Base-by-base conservation (phyloP, 2,113 vertebrate genomes). In the Orcinus orca region DNA sequence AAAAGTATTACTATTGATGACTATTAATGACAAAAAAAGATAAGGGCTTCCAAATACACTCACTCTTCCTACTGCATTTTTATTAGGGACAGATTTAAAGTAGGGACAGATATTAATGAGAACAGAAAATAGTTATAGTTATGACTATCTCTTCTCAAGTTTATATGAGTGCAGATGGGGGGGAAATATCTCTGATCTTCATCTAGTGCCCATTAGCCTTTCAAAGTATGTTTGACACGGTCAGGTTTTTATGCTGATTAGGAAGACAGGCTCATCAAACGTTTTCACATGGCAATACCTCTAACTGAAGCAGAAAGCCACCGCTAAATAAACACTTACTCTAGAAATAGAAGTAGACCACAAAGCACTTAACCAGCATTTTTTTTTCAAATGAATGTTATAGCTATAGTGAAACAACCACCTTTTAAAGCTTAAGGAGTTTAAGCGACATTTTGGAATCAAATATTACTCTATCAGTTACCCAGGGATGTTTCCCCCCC, bases 391-490 rank as follows among this genome's bases (percentile, higher is more conserved):
- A n/a, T 82, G 1, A 70, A 44, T 63, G 14, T 33, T 95, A 73
- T 18, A 63, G 20, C 6, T 84, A 33, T 11, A 55, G 31, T 77
- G 67, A 94, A 90, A 82, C 18, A 84, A 53, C 62, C 41, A 65
- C 38, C 41, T 74, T 47, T 67, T 87, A 81, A 88, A 92, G 3
- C 18, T 80, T 53, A 71, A 93, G 44, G 33, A 38, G 31, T 86
- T 89, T 38, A 93, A 92, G 58, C 87, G 29, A 94, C 38, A 81
- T n/a, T 79, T 95, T 87, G 6, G 33, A 92, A 76, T 70, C 29
- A 84, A 47, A 8, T 67, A 76, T 67, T 38, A 73, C 38, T 88
- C 25, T 41, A 4, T 73, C 80, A 73, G 38, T 77, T 73, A 89
- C 36, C 17, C 41, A 86, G 21, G n/a, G 4, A 36, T 33, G 21